phyloP scores from a whole-genome alignment of 2,797 vertebrate species.

The Eupleurogrammus muticus region DNA sequence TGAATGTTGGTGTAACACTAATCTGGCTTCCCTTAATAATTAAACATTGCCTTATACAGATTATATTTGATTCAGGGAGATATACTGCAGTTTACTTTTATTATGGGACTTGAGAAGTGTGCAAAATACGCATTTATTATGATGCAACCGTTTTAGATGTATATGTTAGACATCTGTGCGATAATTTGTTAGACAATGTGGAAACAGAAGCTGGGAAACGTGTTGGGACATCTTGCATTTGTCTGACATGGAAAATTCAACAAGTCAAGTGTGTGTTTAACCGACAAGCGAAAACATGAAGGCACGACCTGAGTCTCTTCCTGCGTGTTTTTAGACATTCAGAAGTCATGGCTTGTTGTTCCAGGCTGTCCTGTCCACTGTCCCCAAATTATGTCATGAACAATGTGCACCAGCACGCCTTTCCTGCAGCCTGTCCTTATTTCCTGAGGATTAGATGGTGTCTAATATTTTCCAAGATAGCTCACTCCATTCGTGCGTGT shows the following conservation, averaged over 20 bases:
- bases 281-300: constrained; percentile 4
- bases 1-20: constrained; percentile 1
- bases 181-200: constrained; percentile 13
- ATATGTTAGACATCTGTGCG: constrained; percentile 19
- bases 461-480: constrained; percentile 78
- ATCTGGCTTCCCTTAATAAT: constrained; percentile 2
- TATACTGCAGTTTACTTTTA: not conserved
- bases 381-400: constrained; percentile 36
- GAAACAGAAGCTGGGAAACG: constrained; percentile 23
- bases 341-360: constrained; percentile 4
- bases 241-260: constrained; percentile 22
- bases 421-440: constrained; percentile 69
- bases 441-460: constrained; percentile 68
- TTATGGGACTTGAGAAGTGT: constrained; percentile 14
- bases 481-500: constrained; percentile 67
- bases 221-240: constrained; percentile 26
- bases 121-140: not conserved
- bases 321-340: not conserved
- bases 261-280: not conserved
- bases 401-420: constrained; percentile 49
- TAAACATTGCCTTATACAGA: not conserved
- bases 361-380: constrained; percentile 1
- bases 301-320: constrained; percentile 10
- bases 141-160: constrained; percentile 23
- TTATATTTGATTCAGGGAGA: not conserved